These are phyloP conservation scores for Adoxophyes honmai DNA, from an alignment of 1,140 invertebrate genomes.

Conservation along the genomic window DNA sequence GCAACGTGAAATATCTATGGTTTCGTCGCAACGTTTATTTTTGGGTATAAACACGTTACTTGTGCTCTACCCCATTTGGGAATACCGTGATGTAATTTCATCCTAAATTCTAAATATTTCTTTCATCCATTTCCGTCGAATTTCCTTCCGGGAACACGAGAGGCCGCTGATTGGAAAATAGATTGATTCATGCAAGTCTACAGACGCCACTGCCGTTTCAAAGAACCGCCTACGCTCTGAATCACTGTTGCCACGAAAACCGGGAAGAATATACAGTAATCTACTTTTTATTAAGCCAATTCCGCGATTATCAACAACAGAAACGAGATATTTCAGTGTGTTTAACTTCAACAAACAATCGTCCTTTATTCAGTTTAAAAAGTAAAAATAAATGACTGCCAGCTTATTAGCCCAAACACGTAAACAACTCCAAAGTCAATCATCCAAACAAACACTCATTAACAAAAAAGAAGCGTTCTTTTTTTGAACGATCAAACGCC, in stretches of 20 bases:
- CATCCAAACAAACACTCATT: not conserved
- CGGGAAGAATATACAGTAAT: not conserved
- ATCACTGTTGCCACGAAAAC: not conserved
- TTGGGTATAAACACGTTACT: too few species aligned
- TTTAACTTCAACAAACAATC: too few species aligned
- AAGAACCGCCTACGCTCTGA: slow-evolving; percentile 5
- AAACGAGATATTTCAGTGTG: too few species aligned
- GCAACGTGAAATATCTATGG: too few species aligned
- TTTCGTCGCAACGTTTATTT: too few species aligned
- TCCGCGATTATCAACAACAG: too few species aligned
- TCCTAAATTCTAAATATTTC: too few species aligned
- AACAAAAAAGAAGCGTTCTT: not conserved
- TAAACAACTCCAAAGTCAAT: not conserved
- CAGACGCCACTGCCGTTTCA: not conserved
- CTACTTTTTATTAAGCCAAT: too few species aligned
- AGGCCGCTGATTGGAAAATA: not conserved
- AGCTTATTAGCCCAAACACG: not conserved
- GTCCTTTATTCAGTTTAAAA: too few species aligned
- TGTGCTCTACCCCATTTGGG: too few species aligned
- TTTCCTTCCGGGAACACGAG: not conserved
- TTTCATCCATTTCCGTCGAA: not conserved
- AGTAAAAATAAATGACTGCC: too few species aligned
- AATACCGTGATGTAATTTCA: too few species aligned
- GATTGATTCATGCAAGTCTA: not conserved
- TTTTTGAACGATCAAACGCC: not conserved